Evolutionary conservation across 2,113 vertebrate species (phyloP).

Genomic region (Xiphophorus couchianus): DNA sequence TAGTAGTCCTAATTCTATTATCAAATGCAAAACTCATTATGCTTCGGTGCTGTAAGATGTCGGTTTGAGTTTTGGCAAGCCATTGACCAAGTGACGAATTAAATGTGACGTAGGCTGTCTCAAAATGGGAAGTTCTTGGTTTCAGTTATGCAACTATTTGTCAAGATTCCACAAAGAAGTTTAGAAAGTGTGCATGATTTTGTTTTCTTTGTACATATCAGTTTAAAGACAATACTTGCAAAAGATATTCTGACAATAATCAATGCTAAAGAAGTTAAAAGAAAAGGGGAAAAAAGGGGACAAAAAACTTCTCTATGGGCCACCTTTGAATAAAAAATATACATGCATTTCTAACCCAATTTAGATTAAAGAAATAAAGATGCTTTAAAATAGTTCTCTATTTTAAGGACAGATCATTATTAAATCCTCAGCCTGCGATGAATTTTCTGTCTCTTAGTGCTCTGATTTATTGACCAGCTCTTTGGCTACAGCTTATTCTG

Average conservation of each 20-base stretch:
- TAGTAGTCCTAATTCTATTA: slow-evolving; percentile 39
- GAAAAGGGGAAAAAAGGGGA: not conserved
- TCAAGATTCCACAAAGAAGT: slow-evolving; percentile 12
- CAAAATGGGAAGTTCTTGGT: slow-evolving; percentile 13
- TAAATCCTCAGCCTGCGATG: slow-evolving; percentile 8
- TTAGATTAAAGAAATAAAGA: not conserved
- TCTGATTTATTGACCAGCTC: slow-evolving; percentile 1
- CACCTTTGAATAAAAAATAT: slow-evolving; percentile 5
- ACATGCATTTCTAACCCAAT: slow-evolving; percentile 18
- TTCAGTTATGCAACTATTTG: slow-evolving; percentile 10
- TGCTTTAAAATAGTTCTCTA: slow-evolving; percentile 24
- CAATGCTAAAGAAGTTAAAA: slow-evolving; percentile 7
- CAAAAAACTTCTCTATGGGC: slow-evolving; percentile 4
- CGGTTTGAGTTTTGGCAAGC: slow-evolving; percentile 1
- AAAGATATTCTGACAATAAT: slow-evolving; percentile 8
- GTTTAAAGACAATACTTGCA: not conserved
- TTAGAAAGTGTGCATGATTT: slow-evolving; percentile 14
- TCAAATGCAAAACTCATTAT: slow-evolving; percentile 34
- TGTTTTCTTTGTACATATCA: slow-evolving; percentile 14
- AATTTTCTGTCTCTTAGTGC: slow-evolving; percentile 19
- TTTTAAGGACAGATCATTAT: slow-evolving; percentile 7
- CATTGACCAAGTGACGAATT: not conserved
- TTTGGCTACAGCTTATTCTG: slow-evolving; percentile 29
- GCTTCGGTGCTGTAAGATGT: slow-evolving; percentile 26
- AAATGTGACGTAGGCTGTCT: slow-evolving; percentile 1